phyloP scores from a whole-genome alignment of 2,797 vertebrate genomes.

The Pseudocheirus occidentalis region DNA sequence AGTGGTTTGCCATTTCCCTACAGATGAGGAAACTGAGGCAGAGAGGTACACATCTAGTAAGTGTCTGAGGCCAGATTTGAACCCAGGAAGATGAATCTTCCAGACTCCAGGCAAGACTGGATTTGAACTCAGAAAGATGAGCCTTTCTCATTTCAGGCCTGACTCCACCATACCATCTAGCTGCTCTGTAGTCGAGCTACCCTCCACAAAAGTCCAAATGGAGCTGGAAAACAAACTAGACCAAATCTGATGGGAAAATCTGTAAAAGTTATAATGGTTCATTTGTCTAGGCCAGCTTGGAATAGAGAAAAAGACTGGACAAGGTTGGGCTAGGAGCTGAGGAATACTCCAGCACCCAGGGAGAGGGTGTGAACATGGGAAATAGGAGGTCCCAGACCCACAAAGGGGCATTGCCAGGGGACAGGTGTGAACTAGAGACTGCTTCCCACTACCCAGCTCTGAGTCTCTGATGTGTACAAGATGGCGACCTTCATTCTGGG shows the following conservation, averaged over 20 bases:
- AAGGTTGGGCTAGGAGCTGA: background rate
- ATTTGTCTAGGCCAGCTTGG: background rate
- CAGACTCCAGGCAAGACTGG: too few species aligned
- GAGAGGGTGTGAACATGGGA: background rate
- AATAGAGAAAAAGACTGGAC: background rate
- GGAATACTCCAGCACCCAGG: background rate
- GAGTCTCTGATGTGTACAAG: background rate
- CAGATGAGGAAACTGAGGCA: background rate
- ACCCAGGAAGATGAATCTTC: background rate
- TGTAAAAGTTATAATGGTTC: background rate
- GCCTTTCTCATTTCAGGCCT: background rate
- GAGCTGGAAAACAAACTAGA: background rate
- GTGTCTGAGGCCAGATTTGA: background rate
- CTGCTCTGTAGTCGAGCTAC: background rate
- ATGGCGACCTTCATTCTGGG: background rate
- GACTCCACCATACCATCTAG: background rate
- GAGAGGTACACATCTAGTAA: background rate
- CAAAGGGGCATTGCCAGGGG: background rate
- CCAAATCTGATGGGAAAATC: background rate
- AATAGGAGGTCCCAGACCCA: background rate
- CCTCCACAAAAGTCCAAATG: background rate
- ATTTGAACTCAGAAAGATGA: background rate
- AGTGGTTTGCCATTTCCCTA: background rate
- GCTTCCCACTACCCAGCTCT: too few species aligned
- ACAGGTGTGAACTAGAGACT: background rate